Evolutionary conservation across 2,113 vertebrate genomes (phyloP), one percentile per base, ranked within the genome.

Genomic region (Blennius ocellaris): DNA sequence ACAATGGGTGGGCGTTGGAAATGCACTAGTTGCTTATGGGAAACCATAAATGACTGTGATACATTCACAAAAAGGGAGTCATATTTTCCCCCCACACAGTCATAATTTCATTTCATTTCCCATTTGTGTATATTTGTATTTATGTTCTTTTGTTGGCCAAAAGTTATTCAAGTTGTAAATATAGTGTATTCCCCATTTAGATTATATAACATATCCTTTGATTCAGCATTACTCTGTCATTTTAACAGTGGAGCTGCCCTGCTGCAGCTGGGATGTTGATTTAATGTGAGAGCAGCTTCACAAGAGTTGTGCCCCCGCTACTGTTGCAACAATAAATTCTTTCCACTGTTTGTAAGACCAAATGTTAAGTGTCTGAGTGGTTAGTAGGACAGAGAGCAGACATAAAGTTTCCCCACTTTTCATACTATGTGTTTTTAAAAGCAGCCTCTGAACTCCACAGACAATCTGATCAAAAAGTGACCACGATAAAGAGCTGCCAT

Each of bases 281-380:
- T 48, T 43, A 6, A 48, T 61, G 41, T 30, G 51, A 62, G 61
- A 57, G 44, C 8, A 21, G 48, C 75, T 71, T 44, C 57, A 45
- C 37, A 56, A 21, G 14, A 52, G 39, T 47, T 36, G 53, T 15
- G 36, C 30, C 21, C 63, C 61, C n/a, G 3, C n/a, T 4, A 17
- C 12, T 15, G 58, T n/a, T 51, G n/a, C 37, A 59, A 63, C 51
- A 63, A 30, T 59, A 55, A 66, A 82, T 56, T 78, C 41, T 67
- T 86, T 82, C 80, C 68, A 82, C 69, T 75, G 84, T 73, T 76
- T 83, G 66, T 65, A 64, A 51, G 50, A 16, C 47, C 58, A 37
- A 49, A 47, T 66, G 60, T 64, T 21, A 64, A 73, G 57, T 68
- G 51, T 76, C 38, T 69, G 62, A 49, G 64, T 80, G 79, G 73